Evolutionary conservation across 2,888 invertebrate species (phyloP).

Genomic region (Alloscopus bannaensis): DNA sequence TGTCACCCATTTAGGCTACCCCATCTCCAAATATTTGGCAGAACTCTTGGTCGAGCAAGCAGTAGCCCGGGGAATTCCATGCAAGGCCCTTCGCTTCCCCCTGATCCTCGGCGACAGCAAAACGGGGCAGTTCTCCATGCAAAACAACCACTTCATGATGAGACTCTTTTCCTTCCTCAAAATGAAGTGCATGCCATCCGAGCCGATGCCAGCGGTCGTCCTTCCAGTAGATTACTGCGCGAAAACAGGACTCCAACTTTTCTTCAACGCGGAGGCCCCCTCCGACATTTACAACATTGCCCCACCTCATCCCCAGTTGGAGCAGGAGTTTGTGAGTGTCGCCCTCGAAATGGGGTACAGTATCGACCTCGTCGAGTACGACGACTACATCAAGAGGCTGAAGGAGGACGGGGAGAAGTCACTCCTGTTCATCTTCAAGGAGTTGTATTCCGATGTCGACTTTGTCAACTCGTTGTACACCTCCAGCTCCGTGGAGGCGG

Average conservation of each 20-base stretch:
- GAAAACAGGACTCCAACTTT: constrained; percentile 21
- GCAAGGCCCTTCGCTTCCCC: constrained; percentile 54
- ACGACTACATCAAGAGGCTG: constrained; percentile 51
- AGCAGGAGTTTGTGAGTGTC: constrained; percentile 43
- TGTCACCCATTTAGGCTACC: constrained; percentile 46
- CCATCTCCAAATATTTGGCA: constrained; percentile 57
- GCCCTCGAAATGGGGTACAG: constrained; percentile 50
- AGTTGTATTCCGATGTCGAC: constrained; percentile 51
- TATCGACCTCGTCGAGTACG: constrained; percentile 54
- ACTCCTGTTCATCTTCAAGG: constrained; percentile 42
- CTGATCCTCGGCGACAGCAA: constrained; percentile 47
- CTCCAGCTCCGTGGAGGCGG: constrained; percentile 40
- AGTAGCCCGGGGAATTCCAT: constrained; percentile 55
- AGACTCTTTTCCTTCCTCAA: constrained; percentile 52
- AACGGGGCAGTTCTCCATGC: constrained; percentile 35
- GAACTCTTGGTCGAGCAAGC: constrained; percentile 57
- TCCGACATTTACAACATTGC: constrained; percentile 57
- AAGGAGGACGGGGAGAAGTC: constrained; percentile 54
- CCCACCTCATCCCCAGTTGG: constrained; percentile 41
- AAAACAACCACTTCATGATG: constrained; percentile 59
- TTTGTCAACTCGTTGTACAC: constrained; percentile 58
- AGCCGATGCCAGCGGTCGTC: constrained; percentile 30
- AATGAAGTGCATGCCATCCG: constrained; percentile 50
- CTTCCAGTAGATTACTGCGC: constrained; percentile 56
- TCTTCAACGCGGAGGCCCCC: constrained; percentile 43